Percentiles rank a stretch among this genome's conserved stretches.
These are phyloP conservation scores for Clupea harengus DNA, from an alignment of 2,113 vertebrate genomes.

Conservation along the genomic window DNA sequence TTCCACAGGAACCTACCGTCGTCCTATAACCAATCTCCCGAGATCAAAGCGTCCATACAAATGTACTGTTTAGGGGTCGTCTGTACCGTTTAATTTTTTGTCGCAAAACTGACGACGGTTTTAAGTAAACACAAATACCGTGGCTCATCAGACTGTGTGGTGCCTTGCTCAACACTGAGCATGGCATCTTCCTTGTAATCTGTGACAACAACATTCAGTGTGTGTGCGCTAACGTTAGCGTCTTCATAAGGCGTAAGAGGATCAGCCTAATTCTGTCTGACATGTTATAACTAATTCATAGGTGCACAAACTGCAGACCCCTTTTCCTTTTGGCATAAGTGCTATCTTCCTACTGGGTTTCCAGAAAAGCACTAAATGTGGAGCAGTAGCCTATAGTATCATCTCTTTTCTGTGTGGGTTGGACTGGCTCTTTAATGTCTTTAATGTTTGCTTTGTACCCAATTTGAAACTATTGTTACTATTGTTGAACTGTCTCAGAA, in stretches of 20 bases:
- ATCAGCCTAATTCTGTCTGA: not conserved
- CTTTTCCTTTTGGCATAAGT: constrained; percentile 8
- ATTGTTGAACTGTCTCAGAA: not conserved
- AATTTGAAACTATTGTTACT: not conserved
- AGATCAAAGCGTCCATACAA: not conserved
- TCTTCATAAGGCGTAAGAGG: not conserved
- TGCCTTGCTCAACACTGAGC: not conserved
- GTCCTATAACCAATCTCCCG: not conserved
- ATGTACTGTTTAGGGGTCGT: not conserved
- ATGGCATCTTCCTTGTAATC: not conserved
- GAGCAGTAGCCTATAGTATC: not conserved
- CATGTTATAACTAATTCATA: constrained; percentile 18
- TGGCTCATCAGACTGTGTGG: not conserved
- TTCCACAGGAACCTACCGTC: not conserved
- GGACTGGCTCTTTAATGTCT: not conserved
- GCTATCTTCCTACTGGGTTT: not conserved
- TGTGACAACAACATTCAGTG: not conserved
- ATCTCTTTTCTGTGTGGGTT: not conserved
- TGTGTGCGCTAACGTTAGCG: not conserved
- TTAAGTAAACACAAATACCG: not conserved
- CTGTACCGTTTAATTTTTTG: not conserved
- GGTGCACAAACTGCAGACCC: not conserved
- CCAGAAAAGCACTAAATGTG: not conserved
- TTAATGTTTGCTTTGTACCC: not conserved
- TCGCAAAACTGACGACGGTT: not conserved